These are phyloP conservation scores for Ophion ventricosus DNA, from an alignment of 2,888 invertebrate species.

Conservation along the genomic window DNA sequence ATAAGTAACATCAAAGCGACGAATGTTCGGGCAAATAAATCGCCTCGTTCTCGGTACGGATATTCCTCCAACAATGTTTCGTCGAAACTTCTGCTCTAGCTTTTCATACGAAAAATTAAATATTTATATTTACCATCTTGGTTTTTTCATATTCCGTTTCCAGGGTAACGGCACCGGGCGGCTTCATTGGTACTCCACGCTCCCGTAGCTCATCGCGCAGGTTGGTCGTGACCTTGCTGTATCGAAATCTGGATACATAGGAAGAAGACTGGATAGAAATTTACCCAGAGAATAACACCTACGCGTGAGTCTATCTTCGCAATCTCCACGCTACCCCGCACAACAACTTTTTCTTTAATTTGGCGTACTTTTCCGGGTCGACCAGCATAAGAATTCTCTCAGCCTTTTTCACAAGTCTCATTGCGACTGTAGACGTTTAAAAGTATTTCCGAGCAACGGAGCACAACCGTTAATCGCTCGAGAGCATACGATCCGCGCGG, in stretches of 20 bases:
- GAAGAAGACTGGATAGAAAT: background rate
- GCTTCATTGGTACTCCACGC: conserved; percentile 48
- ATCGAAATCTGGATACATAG: conserved; percentile 40
- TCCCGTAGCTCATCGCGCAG: background rate
- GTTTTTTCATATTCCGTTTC: conserved; percentile 59
- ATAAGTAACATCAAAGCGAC: background rate
- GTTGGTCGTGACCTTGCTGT: conserved; percentile 3
- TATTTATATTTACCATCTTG: conserved; percentile 34
- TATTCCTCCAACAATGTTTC: background rate
- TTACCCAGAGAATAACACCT: background rate
- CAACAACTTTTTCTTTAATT: no score
- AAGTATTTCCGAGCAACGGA: no score
- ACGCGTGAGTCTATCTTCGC: no score
- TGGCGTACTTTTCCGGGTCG: no score
- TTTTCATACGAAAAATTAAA: background rate
- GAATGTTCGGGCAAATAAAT: background rate
- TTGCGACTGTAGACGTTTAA: no score
- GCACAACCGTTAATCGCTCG: no score
- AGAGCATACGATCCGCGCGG: no score
- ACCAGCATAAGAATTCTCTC: no score
- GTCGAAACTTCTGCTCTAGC: background rate
- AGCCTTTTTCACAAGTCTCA: no score
- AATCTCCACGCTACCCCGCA: no score
- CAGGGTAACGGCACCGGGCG: conserved; percentile 50
- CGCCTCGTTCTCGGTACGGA: background rate